A percentile compares a stretch with the other conserved stretches of the same genome.
Evolutionary conservation across 2,797 vertebrate species (phyloP).

Genomic region (Argya squamiceps): DNA sequence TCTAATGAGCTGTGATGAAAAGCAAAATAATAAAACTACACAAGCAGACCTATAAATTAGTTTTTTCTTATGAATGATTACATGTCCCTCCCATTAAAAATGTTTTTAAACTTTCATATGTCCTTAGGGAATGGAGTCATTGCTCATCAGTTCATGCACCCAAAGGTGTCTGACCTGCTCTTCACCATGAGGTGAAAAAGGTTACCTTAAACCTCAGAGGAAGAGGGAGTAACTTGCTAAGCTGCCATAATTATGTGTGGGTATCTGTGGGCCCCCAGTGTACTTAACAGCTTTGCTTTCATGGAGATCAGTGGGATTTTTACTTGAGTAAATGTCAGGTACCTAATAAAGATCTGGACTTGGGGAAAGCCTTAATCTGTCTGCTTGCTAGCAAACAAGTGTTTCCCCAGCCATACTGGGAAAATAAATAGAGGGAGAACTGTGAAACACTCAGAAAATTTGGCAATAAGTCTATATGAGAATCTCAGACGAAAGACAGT

Average conservation of each 20-base stretch:
- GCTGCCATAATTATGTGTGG: background rate
- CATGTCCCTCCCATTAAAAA: background rate
- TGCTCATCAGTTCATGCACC: background rate
- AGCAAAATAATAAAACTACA: background rate
- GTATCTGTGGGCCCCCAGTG: background rate
- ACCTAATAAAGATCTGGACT: background rate
- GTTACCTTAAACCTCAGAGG: background rate
- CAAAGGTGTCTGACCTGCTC: background rate
- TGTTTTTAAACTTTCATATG: background rate
- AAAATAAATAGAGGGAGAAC: background rate
- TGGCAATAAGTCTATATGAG: background rate
- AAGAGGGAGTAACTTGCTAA: slow-evolving; percentile 8
- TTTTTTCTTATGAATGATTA: background rate
- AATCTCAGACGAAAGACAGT: background rate
- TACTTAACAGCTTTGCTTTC: slow-evolving; percentile 10
- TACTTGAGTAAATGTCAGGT: background rate
- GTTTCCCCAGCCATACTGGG: background rate
- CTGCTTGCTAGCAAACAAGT: background rate
- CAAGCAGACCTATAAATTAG: background rate
- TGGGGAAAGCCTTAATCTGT: background rate
- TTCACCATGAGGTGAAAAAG: background rate
- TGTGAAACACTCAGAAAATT: background rate
- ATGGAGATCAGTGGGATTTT: background rate
- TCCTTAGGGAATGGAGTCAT: background rate
- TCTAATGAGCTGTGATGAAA: background rate